Base-by-base conservation (phyloP, 2,113 vertebrate species). In the Forbesichthys papilliferus region DNA sequence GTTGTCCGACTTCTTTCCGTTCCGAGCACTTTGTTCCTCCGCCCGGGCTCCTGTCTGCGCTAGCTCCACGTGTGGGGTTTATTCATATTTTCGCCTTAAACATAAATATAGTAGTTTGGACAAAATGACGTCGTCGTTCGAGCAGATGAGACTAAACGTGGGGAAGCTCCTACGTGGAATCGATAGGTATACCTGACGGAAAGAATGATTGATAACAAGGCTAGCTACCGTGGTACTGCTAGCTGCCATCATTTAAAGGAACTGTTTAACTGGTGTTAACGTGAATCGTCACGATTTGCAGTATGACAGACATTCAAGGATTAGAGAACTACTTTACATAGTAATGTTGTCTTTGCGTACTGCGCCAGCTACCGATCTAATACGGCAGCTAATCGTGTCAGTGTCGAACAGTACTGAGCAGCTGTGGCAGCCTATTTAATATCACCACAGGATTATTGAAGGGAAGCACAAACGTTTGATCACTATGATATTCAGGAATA, bases 111-210 rank as follows among this genome's bases (percentile, higher is more conserved):
- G 46, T 55, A 0, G 0, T 42, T 13, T 11, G 66, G 69, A 74
- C 42, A 72, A 64, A 86, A 96, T 96, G 96, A 84, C 93, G 3
- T 86, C 93, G 75, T 83, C 95, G 59, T 92, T 96, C 73, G 95
- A 97, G 78, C 95, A 96, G 85, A 96, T 97, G 95, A 91, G 95
- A 81, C 93, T 95, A 13, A 97, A 95, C 77, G 96, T 97, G 72
- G 95, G 94, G 20, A 94, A 95, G 67, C 91, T 98, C 42, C 88
- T 98, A 36, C 92, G 95, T 20, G 96, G 96, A 4, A 98, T 98
- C 84, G 96, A 98, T 85, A 93, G 96, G 96, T 98, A 70, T 2
- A 46, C 18, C 61, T 9, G 18, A 2, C 0, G 3, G 11, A 47
- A 1, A 0, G 1, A 4, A 14, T 7, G 27, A 8, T 0, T 0